Conservation (phyloP, 2,888 invertebrate genomes). For the Cepaea hortensis region DNA sequence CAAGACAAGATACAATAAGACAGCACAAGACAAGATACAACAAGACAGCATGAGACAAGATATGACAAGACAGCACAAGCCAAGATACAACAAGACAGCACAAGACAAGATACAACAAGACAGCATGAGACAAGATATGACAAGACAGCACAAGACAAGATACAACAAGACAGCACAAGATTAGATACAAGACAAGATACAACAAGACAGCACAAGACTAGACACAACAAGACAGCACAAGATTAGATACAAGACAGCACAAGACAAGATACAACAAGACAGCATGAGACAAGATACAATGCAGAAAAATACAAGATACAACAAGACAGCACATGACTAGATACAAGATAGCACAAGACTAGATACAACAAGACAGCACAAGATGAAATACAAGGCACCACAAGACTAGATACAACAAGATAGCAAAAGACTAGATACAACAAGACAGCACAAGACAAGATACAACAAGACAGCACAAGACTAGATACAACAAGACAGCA, state of each 20-base stretch:
- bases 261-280: background rate
- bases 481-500: background rate
- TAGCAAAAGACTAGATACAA: no score
- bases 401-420: background rate
- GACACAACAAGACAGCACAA: background rate
- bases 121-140: no score
- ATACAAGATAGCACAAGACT: background rate
- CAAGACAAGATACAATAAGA: background rate
- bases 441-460: background rate
- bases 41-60: background rate
- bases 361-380: background rate
- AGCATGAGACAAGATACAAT: background rate
- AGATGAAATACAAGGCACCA: no score
- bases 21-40: no score
- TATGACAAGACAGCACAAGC: slow-evolving; percentile 5
- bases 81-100: background rate
- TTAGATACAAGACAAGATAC: background rate
- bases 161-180: no score
- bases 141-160: no score
- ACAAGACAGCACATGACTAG: background rate
- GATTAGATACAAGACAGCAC: background rate
- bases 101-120: background rate
- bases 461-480: background rate
- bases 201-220: background rate
- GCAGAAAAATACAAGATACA: no score